phyloP scores from a whole-genome alignment of 2,888 invertebrate genomes.

The Mythimna lalbum region DNA sequence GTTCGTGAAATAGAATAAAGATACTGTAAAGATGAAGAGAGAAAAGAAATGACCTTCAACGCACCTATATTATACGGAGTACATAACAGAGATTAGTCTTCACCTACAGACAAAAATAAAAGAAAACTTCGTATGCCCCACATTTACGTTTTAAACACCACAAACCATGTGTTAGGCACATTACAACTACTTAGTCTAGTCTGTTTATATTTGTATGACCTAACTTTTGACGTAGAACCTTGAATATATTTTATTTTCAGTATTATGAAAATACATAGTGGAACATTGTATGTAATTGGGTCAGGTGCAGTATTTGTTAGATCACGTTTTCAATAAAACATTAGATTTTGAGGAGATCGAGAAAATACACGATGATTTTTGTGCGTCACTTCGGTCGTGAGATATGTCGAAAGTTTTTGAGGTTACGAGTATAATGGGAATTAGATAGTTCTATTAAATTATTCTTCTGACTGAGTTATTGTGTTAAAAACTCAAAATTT shows the following conservation, averaged over 20 bases:
- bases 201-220: constrained; percentile 52
- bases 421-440: constrained; percentile 8
- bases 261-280: constrained; percentile 51
- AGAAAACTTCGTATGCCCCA: background rate
- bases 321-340: constrained; percentile 24
- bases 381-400: constrained; percentile 8
- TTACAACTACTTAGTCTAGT: constrained; percentile 46
- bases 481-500: background rate
- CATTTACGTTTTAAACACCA: constrained; percentile 12
- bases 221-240: constrained; percentile 62
- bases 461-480: background rate
- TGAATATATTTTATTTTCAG: constrained; percentile 54
- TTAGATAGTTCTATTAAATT: background rate
- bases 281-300: constrained; percentile 61
- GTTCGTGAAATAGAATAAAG: too few species aligned
- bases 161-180: constrained; percentile 42
- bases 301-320: constrained; percentile 43
- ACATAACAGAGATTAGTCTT: background rate
- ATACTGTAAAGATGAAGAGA: too few species aligned
- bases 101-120: background rate
- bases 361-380: background rate
- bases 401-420: background rate
- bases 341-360: constrained; percentile 24
- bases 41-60: too few species aligned
- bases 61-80: too few species aligned